Conservation (phyloP, 2,888 invertebrate genomes). For the Petrophora chlorosata region DNA sequence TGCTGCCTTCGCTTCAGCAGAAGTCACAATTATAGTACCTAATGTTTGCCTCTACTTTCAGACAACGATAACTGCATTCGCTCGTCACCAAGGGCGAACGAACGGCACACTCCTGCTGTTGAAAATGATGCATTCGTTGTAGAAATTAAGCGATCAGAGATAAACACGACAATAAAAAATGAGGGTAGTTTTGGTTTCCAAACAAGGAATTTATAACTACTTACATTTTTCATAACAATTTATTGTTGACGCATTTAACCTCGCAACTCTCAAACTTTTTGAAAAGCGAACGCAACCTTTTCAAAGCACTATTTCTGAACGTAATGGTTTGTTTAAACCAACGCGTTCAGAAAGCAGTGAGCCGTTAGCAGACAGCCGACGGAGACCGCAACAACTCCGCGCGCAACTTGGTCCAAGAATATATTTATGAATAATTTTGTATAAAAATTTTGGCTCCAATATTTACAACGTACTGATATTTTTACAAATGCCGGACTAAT, state of each 20-base stretch:
- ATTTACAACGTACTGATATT: slow-evolving; percentile 78
- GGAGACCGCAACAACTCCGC: slow-evolving; percentile 37
- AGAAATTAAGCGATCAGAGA: background rate
- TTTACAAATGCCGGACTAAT: slow-evolving; percentile 78
- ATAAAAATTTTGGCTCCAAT: slow-evolving; percentile 82
- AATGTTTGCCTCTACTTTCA: slow-evolving; percentile 75
- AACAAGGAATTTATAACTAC: no score
- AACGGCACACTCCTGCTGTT: background rate
- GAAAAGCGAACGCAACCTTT: slow-evolving; percentile 2
- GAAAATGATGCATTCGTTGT: background rate
- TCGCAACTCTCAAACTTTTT: background rate
- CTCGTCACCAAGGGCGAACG: background rate
- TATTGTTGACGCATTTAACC: background rate
- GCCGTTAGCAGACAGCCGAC: slow-evolving; percentile 42
- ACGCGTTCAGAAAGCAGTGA: slow-evolving; percentile 3
- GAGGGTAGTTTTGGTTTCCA: no score
- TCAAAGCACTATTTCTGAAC: slow-evolving; percentile 4
- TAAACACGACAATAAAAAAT: no score
- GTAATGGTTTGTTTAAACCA: background rate
- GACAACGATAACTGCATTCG: slow-evolving; percentile 54
- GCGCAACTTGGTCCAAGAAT: slow-evolving; percentile 71
- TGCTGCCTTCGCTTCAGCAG: slow-evolving; percentile 62
- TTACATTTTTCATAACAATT: no score
- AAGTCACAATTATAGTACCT: slow-evolving; percentile 70
- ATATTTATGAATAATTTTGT: slow-evolving; percentile 78